phyloP scores from a whole-genome alignment of 1,140 invertebrate species.

The Papilio dardanus region DNA sequence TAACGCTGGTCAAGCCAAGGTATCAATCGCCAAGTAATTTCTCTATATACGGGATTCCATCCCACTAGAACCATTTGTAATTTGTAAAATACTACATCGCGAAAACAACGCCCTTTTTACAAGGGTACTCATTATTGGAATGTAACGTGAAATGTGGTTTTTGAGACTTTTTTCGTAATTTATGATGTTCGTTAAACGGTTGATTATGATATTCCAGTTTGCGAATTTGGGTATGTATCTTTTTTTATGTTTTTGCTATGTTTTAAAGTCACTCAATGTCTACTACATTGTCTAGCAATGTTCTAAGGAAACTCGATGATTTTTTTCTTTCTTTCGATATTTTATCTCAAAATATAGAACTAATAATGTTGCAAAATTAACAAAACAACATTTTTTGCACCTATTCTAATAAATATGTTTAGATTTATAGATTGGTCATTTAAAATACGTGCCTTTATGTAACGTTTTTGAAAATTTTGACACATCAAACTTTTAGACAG shows the following conservation, averaged over 20 bases:
- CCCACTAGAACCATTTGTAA: not conserved
- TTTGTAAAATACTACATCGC: not conserved
- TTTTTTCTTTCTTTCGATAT: not conserved
- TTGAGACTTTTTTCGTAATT: not conserved
- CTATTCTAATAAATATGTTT: not conserved
- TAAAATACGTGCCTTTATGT: constrained; percentile 3
- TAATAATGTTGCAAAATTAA: not conserved
- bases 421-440: not conserved
- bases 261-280: too few relatives aligned
- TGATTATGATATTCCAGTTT: not conserved
- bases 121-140: not conserved
- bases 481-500: not conserved
- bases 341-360: not conserved
- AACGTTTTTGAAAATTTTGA: not conserved
- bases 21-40: not conserved
- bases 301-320: too few relatives aligned
- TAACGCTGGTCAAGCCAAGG: not conserved
- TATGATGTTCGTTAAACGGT: not conserved
- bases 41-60: not conserved
- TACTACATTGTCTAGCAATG: too few relatives aligned
- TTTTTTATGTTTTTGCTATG: not conserved
- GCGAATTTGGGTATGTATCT: not conserved
- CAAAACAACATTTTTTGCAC: not conserved
- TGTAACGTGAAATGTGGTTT: not conserved
- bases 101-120: not conserved